Evolutionary conservation across 2,113 vertebrate species (phyloP).

Genomic region (Arenaria interpres): DNA sequence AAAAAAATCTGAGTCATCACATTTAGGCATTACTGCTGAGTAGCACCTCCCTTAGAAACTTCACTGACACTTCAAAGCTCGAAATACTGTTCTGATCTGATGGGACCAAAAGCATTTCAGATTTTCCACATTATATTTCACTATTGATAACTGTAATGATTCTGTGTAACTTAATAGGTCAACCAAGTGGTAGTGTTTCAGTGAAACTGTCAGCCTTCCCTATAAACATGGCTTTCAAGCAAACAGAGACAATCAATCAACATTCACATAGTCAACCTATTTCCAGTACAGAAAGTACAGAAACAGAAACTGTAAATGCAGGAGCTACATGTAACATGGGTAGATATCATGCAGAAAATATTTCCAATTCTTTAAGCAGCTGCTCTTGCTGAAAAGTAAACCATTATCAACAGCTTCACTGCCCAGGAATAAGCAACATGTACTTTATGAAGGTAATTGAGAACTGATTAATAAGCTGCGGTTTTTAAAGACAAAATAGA

Average conservation of each 20-base stretch:
- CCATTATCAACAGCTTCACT: neutral
- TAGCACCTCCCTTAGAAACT: neutral
- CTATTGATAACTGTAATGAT: conserved; percentile 10
- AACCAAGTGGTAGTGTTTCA: neutral
- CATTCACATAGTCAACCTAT: neutral
- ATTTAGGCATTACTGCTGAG: neutral
- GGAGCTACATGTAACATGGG: neutral
- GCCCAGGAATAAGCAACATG: neutral
- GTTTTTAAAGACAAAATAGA: neutral
- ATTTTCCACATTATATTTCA: neutral
- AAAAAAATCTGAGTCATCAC: neutral
- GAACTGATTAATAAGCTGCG: neutral
- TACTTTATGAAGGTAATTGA: neutral
- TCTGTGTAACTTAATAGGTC: neutral
- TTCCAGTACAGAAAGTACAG: neutral
- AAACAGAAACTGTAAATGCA: neutral
- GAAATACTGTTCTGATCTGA: no score
- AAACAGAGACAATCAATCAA: neutral
- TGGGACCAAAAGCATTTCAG: no score
- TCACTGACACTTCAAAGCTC: neutral
- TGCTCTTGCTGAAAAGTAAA: neutral
- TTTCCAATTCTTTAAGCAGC: neutral
- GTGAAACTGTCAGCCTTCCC: neutral
- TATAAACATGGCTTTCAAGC: neutral
- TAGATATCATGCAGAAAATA: neutral